phyloP scores from a whole-genome alignment of 2,888 invertebrate genomes.

The Rhorus exstirpatorius region DNA sequence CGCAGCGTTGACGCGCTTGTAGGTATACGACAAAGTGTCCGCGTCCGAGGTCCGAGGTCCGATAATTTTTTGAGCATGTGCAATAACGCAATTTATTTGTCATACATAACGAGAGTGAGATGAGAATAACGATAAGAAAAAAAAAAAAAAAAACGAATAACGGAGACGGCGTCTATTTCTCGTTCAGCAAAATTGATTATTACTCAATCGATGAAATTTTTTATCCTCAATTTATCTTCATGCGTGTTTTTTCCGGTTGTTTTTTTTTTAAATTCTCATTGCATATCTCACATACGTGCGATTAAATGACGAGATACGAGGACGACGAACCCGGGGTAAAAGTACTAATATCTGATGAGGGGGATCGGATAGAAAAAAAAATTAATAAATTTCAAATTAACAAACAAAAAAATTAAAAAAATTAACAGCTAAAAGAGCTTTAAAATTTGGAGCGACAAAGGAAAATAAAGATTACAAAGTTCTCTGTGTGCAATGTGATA shows the following conservation, averaged over 20 bases:
- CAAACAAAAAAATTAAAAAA: too few relatives aligned
- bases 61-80: constrained; percentile 65
- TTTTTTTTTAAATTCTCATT: background rate
- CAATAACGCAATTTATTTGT: constrained; percentile 40
- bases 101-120: constrained; percentile 24
- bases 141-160: constrained; percentile 4
- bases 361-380: background rate
- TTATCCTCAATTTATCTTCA: background rate
- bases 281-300: background rate
- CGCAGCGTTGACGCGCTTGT: constrained; percentile 46
- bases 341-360: background rate
- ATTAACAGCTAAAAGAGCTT: background rate
- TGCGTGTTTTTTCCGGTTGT: background rate
- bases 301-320: background rate
- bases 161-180: background rate
- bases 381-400: background rate
- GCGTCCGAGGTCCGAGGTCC: constrained; percentile 30
- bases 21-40: constrained; percentile 1
- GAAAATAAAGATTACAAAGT: too few relatives aligned
- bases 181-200: background rate
- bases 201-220: constrained; percentile 16
- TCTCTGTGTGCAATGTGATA: background rate
- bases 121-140: background rate
- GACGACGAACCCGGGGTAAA: background rate
- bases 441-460: too few relatives aligned